phyloP scores from a whole-genome alignment of 2,888 invertebrate genomes.

The Cancer borealis region DNA sequence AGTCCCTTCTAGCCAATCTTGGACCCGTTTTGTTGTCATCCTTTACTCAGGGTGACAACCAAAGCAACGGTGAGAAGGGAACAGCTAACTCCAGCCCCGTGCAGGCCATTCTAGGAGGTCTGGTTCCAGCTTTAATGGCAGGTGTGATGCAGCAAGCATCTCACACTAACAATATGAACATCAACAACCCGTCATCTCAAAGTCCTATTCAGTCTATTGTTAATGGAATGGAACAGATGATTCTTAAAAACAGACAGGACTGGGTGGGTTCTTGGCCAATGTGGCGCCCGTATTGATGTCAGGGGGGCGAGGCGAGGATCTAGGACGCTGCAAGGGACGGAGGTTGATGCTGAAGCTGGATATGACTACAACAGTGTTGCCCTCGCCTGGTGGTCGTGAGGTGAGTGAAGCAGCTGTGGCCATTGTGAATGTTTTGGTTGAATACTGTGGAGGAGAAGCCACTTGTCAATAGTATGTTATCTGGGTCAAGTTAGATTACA shows the following conservation, averaged over 20 bases:
- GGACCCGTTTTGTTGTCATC: background rate
- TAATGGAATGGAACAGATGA: constrained; percentile 21
- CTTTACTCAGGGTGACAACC: background rate
- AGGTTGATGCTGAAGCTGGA: background rate
- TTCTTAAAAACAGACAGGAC: background rate
- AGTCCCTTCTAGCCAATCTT: background rate
- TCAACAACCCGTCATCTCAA: background rate
- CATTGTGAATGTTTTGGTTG: background rate
- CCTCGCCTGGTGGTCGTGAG: background rate
- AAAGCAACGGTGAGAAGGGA: background rate
- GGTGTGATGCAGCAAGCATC: background rate
- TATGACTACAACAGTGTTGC: background rate
- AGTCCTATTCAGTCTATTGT: constrained; percentile 27
- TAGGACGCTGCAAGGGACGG: constrained; percentile 10
- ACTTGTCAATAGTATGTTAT: background rate
- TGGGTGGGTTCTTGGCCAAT: constrained; percentile 23
- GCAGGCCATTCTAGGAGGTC: constrained; percentile 44
- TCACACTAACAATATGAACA: background rate
- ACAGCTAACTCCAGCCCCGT: constrained; percentile 3
- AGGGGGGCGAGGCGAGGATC: constrained; percentile 33
- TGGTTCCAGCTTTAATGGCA: constrained; percentile 41
- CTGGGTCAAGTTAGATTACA: constrained; percentile 6
- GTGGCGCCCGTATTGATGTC: constrained; percentile 50
- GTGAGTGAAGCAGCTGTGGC: background rate
- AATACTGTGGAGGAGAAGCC: background rate